Conservation (phyloP, 2,888 invertebrate species). For the Drosophila lutescens region DNA sequence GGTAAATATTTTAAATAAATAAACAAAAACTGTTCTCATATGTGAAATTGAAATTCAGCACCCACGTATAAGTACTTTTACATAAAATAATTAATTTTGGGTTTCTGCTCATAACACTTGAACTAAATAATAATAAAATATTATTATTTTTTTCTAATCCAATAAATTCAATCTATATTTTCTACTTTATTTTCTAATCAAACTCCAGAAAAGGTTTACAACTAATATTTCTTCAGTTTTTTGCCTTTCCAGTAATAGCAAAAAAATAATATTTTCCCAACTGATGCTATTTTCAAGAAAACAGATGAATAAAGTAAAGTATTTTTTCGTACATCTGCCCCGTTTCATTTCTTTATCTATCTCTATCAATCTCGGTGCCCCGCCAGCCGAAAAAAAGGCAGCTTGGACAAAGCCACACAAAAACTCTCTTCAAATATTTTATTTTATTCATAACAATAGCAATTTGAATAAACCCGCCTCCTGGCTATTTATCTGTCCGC, state of each 20-base stretch:
- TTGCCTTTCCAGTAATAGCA: not conserved
- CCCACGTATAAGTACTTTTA: not conserved
- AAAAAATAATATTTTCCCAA: not conserved
- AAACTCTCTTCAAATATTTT: conserved; percentile 43
- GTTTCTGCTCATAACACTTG: not conserved
- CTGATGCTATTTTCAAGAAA: not conserved
- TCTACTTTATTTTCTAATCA: too few relatives aligned
- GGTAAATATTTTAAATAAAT: not conserved
- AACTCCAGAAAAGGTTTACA: too few relatives aligned
- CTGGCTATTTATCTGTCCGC: conserved; percentile 51
- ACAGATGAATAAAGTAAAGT: not conserved
- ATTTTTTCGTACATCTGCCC: not conserved
- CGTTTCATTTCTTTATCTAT: conserved; percentile 13
- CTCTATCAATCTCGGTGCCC: conserved; percentile 14
- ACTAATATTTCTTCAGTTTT: too few relatives aligned
- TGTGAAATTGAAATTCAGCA: not conserved
- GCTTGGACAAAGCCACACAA: conserved; percentile 8
- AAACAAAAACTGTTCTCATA: not conserved
- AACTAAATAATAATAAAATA: not conserved
- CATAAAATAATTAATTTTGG: not conserved
- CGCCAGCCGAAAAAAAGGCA: conserved; percentile 11
- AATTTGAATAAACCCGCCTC: conserved; percentile 38
- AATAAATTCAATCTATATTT: too few relatives aligned
- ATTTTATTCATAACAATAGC: conserved; percentile 50
- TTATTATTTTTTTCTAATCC: not conserved